phyloP scores from a whole-genome alignment of 2,888 invertebrate species.

The Clanis bilineata region DNA sequence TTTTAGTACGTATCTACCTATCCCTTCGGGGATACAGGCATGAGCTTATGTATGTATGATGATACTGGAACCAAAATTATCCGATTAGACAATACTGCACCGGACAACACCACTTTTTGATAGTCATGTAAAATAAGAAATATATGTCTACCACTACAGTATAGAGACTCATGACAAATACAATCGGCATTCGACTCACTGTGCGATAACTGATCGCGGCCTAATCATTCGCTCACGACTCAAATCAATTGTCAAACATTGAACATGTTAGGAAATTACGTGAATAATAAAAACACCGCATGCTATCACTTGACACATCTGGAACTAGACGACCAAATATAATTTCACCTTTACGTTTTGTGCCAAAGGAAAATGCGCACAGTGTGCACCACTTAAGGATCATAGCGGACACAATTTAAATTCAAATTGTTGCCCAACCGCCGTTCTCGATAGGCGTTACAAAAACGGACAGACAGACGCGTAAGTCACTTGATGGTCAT shows the following conservation, averaged over 20 bases:
- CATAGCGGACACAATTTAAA: background rate
- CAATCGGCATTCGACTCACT: background rate
- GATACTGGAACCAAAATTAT: too few relatives aligned
- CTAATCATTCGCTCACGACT: conserved; percentile 16
- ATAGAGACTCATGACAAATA: background rate
- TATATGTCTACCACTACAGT: background rate
- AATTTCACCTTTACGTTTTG: background rate
- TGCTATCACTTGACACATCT: conserved; percentile 27
- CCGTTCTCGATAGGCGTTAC: conserved; percentile 14
- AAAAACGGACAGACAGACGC: conserved; percentile 25
- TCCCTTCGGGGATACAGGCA: too few relatives aligned
- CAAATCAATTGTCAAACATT: conserved; percentile 19
- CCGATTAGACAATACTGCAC: too few relatives aligned
- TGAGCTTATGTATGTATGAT: too few relatives aligned
- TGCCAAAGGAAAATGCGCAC: background rate
- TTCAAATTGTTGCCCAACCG: background rate
- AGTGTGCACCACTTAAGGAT: background rate
- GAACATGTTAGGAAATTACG: conserved; percentile 17
- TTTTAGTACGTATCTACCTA: too few relatives aligned
- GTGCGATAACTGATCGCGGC: conserved; percentile 3
- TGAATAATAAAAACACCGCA: conserved; percentile 15
- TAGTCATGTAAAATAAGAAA: too few relatives aligned
- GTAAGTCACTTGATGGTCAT: conserved; percentile 27
- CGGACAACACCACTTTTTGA: too few relatives aligned
- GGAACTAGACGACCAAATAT: conserved; percentile 19